Evolutionary conservation across 1,140 invertebrate species (phyloP).

Genomic region (Neelides sp.): DNA sequence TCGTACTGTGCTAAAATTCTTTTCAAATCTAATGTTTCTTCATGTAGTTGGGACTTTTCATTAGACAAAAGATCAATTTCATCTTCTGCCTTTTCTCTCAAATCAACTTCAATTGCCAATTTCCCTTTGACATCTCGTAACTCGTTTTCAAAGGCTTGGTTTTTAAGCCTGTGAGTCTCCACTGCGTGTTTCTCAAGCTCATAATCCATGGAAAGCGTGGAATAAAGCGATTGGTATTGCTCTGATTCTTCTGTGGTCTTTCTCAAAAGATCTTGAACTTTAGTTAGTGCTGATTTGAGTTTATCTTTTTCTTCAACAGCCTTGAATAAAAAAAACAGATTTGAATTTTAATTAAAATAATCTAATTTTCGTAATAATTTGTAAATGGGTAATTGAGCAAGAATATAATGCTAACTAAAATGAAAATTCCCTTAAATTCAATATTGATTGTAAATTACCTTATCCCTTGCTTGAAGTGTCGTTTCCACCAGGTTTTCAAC

Average conservation of each 20-base stretch:
- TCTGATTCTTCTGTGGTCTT: slow-evolving; percentile 18
- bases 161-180: slow-evolving; percentile 8
- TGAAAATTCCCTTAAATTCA: neutral
- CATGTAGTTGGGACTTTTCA: neutral
- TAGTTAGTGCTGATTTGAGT: slow-evolving; percentile 7
- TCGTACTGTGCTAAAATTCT: slow-evolving; percentile 26
- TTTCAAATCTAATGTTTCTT: slow-evolving; percentile 19
- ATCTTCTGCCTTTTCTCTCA: neutral
- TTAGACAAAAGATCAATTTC: slow-evolving; percentile 3
- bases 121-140: slow-evolving; percentile 15
- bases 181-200: slow-evolving; percentile 13
- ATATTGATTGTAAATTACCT: slow-evolving; percentile 6
- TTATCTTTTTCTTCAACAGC: slow-evolving; percentile 17
- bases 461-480: slow-evolving; percentile 17
- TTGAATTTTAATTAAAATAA: neutral
- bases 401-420: neutral
- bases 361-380: too few relatives aligned
- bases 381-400: neutral
- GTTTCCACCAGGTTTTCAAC: slow-evolving; percentile 18
- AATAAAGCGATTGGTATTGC: slow-evolving; percentile 5
- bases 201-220: slow-evolving; percentile 11
- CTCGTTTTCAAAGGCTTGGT: slow-evolving; percentile 15
- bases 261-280: slow-evolving; percentile 15
- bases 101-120: slow-evolving; percentile 12
- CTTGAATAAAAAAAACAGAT: slow-evolving; percentile 9